Evolutionary conservation across 2,888 invertebrate genomes (phyloP).

Genomic region (Cryptus armator): DNA sequence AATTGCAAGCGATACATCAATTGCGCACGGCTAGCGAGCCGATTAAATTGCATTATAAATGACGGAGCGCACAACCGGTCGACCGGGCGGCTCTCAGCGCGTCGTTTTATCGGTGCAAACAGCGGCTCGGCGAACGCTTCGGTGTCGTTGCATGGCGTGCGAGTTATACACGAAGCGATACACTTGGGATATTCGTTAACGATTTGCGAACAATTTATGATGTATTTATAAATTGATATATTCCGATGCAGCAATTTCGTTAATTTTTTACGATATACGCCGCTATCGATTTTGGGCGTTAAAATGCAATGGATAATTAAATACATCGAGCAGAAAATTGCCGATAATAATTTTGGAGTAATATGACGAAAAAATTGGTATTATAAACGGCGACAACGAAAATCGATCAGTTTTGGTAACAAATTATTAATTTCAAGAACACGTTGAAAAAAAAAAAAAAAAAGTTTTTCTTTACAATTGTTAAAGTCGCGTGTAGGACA

Average conservation of each 20-base stretch:
- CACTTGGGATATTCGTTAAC: background rate
- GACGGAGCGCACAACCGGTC: conserved; percentile 63
- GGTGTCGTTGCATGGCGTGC: background rate
- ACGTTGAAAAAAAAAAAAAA: background rate
- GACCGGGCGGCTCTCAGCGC: conserved; percentile 19
- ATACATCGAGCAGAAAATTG: too few species aligned
- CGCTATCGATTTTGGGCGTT: too few species aligned
- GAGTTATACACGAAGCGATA: conserved; percentile 28
- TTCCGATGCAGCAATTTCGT: too few species aligned
- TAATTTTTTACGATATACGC: too few species aligned
- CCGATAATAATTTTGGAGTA: too few species aligned
- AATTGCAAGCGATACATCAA: conserved; percentile 74
- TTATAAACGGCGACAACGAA: background rate
- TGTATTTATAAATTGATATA: background rate
- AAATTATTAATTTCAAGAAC: background rate
- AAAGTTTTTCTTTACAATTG: background rate
- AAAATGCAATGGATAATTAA: too few species aligned
- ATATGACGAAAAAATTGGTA: background rate
- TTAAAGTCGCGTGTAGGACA: conserved; percentile 20
- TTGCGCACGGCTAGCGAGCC: conserved; percentile 66
- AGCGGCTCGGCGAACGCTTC: conserved; percentile 19
- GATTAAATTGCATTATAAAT: conserved; percentile 80
- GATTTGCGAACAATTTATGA: conserved; percentile 13
- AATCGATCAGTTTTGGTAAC: background rate
- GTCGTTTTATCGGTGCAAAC: conserved; percentile 50